These are phyloP conservation scores for Papilio elwesi DNA, from an alignment of 2,888 invertebrate genomes.

Conservation along the genomic window DNA sequence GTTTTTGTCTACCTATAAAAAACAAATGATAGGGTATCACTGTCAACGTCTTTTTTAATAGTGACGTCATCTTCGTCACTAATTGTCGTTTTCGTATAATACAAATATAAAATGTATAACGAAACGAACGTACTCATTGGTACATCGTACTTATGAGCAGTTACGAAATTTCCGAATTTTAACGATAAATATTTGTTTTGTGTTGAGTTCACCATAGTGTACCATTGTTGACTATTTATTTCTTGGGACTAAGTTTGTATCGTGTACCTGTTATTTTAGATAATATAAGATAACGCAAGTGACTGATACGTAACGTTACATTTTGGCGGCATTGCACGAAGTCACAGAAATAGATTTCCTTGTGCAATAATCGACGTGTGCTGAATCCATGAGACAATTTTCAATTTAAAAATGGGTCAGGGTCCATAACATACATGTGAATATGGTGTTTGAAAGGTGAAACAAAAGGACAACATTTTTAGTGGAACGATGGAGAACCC, in stretches of 20 bases:
- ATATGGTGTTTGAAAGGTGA: constrained; percentile 53
- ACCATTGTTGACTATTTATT: constrained; percentile 42
- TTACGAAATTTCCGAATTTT: constrained; percentile 71
- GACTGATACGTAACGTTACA: constrained; percentile 62
- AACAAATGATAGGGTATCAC: constrained; percentile 23
- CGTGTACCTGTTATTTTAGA: constrained; percentile 10
- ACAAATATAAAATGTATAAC: constrained; percentile 12
- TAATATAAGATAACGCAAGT: constrained; percentile 33
- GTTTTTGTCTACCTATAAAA: background rate
- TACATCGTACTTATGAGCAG: constrained; percentile 45
- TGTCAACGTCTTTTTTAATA: constrained; percentile 57
- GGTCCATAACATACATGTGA: constrained; percentile 50
- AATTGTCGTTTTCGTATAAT: constrained; percentile 61
- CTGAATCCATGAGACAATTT: constrained; percentile 57
- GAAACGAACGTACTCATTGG: background rate
- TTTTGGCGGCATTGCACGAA: constrained; percentile 81
- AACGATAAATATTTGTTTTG: constrained; percentile 52
- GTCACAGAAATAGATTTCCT: constrained; percentile 80
- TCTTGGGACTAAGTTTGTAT: constrained; percentile 11
- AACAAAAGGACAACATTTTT: constrained; percentile 37
- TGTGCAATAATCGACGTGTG: constrained; percentile 70
- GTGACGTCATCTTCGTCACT: constrained; percentile 73
- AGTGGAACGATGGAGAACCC: constrained; percentile 69
- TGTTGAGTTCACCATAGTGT: constrained; percentile 56
- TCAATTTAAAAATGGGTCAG: constrained; percentile 57